Percentiles rank a stretch among this genome's conserved stretches.
These are phyloP conservation scores for Andrena praecox DNA, from an alignment of 2,888 invertebrate species.

Conservation along the genomic window DNA sequence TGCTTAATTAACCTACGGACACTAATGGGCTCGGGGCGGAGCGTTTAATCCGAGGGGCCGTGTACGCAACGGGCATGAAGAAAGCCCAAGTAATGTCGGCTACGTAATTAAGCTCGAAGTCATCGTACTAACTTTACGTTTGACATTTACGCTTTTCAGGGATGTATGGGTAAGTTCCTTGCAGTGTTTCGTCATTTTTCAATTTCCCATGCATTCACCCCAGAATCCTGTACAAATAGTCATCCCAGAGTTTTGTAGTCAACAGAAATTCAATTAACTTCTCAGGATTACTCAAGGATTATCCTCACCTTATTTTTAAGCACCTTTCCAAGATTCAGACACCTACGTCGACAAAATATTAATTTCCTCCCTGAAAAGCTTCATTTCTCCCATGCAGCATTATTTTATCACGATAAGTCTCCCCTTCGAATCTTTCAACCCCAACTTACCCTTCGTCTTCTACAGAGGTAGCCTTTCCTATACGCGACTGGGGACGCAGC, in stretches of 20 bases:
- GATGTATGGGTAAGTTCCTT: not conserved
- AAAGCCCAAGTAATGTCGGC: conserved; percentile 43
- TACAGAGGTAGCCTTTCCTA: no score
- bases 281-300: not conserved
- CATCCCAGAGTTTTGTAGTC: not conserved
- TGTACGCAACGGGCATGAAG: conserved; percentile 52
- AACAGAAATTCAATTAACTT: not conserved
- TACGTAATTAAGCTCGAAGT: conserved; percentile 46
- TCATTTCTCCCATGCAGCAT: no score
- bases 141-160: conserved; percentile 5
- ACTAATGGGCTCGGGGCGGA: conserved; percentile 73
- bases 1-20: conserved; percentile 75
- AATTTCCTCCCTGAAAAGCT: no score
- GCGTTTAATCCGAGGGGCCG: conserved; percentile 72
- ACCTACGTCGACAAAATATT: no score
- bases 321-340: no score
- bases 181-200: not conserved
- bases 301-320: no score
- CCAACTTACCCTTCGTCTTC: no score
- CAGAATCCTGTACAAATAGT: not conserved
- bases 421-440: no score
- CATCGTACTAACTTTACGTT: conserved; percentile 15
- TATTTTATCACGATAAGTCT: no score
- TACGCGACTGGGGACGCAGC: no score
- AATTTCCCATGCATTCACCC: not conserved